Percentiles rank a stretch among this genome's conserved stretches.
These are phyloP conservation scores for Tetragnatha montana DNA, from an alignment of 2,888 invertebrate genomes.

Conservation along the genomic window DNA sequence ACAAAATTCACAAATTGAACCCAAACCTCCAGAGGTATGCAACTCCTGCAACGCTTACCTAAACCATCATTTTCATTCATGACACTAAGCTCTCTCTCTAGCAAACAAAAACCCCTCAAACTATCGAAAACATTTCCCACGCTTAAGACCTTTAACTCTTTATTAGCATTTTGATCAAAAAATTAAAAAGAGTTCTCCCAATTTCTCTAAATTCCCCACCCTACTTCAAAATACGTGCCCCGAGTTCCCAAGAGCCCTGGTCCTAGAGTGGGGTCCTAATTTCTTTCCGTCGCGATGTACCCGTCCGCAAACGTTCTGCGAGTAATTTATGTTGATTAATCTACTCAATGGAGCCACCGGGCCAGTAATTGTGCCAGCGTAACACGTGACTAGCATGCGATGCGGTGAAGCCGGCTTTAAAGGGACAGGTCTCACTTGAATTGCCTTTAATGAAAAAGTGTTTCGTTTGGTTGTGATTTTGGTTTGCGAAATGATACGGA, in stretches of 20 bases:
- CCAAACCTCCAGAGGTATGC: too few relatives aligned
- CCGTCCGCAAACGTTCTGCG: slow-evolving; percentile 23
- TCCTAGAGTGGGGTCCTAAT: slow-evolving; percentile 15
- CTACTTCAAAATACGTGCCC: slow-evolving; percentile 1
- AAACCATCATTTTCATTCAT: too few relatives aligned
- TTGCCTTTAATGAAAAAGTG: slow-evolving; percentile 13
- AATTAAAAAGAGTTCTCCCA: not conserved
- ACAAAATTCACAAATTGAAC: too few relatives aligned
- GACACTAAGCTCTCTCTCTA: too few relatives aligned
- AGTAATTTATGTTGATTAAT: slow-evolving; percentile 59
- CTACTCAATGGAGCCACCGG: slow-evolving; percentile 25
- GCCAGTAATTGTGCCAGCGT: slow-evolving; percentile 30
- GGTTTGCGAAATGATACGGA: not conserved
- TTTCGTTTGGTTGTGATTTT: not conserved
- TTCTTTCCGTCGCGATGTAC: slow-evolving; percentile 22
- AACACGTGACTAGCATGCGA: slow-evolving; percentile 22
- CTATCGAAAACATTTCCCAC: not conserved
- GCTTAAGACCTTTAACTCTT: slow-evolving; percentile 16
- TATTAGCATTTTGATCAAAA: slow-evolving; percentile 21
- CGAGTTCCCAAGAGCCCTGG: not conserved
- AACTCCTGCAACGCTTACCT: too few relatives aligned
- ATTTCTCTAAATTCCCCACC: not conserved
- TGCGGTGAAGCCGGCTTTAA: not conserved
- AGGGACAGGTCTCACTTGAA: not conserved
- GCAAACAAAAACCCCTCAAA: too few relatives aligned